Conservation (phyloP, 1,140 invertebrate genomes). For the Caerostris darwini region DNA sequence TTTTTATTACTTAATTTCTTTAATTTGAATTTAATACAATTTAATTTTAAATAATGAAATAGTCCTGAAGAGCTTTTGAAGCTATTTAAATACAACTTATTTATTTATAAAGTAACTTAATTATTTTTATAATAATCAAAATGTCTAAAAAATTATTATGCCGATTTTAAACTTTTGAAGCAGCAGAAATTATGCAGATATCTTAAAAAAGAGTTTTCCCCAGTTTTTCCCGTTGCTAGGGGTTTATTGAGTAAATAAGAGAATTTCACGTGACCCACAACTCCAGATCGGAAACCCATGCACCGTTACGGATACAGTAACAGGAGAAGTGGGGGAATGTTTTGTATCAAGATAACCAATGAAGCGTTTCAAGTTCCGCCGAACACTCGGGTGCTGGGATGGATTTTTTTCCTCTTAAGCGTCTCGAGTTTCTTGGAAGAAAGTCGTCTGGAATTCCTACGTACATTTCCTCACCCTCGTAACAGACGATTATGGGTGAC, state of each 20-base stretch:
- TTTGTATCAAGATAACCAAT: slow-evolving; percentile 42
- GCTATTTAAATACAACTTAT: too few species aligned
- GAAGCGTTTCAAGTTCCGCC: not conserved
- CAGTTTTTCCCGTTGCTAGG: not conserved
- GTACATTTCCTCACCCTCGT: not conserved
- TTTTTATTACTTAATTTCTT: too few species aligned
- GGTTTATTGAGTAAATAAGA: not conserved
- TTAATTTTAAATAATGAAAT: too few species aligned
- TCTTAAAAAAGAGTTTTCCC: not conserved
- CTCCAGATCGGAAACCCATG: not conserved
- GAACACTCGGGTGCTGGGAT: not conserved
- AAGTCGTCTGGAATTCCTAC: not conserved
- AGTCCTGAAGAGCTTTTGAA: too few species aligned
- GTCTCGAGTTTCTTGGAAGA: not conserved
- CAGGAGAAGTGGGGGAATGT: slow-evolving; percentile 23
- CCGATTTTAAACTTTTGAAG: too few species aligned
- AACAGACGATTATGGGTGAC: not conserved
- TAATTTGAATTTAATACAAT: too few species aligned
- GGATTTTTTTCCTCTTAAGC: not conserved
- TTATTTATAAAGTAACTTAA: too few species aligned
- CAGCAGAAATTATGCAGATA: too few species aligned
- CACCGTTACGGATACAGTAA: not conserved
- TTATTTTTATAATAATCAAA: too few species aligned
- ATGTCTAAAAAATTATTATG: too few species aligned
- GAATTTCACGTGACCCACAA: not conserved